A percentile compares a stretch with the other conserved stretches of the same genome.
These are phyloP conservation scores for Burhinus bistriatus DNA, from an alignment of 2,113 vertebrate genomes.

Conservation along the genomic window DNA sequence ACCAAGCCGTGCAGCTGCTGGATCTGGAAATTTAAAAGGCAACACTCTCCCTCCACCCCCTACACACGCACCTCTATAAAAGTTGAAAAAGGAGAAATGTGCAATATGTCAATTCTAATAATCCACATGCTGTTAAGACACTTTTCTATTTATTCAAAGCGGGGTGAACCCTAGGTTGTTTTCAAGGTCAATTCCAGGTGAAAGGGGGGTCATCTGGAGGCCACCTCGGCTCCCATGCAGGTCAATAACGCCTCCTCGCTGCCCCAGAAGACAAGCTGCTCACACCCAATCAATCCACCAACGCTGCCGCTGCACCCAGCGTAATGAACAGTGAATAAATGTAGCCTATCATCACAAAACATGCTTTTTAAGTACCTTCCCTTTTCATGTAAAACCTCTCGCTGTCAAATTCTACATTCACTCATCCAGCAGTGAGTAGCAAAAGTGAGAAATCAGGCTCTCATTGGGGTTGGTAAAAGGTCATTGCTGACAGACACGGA, in stretches of 20 bases:
- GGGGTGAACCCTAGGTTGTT: slow-evolving; percentile 81
- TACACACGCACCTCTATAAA: slow-evolving; percentile 67
- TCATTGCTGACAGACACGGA: slow-evolving; percentile 96
- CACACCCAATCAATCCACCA: slow-evolving; percentile 88
- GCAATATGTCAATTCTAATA: slow-evolving; percentile 86
- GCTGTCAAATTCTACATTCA: slow-evolving; percentile 97
- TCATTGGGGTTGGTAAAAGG: slow-evolving; percentile 99
- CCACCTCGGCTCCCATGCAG: slow-evolving; percentile 87
- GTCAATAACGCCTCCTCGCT: slow-evolving; percentile 92
- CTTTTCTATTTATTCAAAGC: slow-evolving; percentile 82
- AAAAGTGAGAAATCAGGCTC: slow-evolving; percentile 93
- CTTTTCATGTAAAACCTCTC: slow-evolving; percentile 98
- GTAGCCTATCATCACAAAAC: slow-evolving; percentile 97
- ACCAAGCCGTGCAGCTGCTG: slow-evolving; percentile 83
- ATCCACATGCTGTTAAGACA: slow-evolving; percentile 79
- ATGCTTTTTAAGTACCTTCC: slow-evolving; percentile 95
- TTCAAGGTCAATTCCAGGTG: slow-evolving; percentile 99
- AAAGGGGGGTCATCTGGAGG: slow-evolving; percentile 92
- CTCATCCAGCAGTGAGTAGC: slow-evolving; percentile 87
- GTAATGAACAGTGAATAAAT: slow-evolving; percentile 96
- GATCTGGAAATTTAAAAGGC: slow-evolving; percentile 78
- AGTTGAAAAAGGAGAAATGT: slow-evolving; percentile 78
- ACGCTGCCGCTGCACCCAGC: slow-evolving; percentile 79
- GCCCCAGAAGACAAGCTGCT: slow-evolving; percentile 81
- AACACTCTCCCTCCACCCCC: slow-evolving; percentile 38